Evolutionary conservation across 1,140 invertebrate species (phyloP), one percentile per base, ranked within the genome.

Genomic region (Anadara kagoshimensis): DNA sequence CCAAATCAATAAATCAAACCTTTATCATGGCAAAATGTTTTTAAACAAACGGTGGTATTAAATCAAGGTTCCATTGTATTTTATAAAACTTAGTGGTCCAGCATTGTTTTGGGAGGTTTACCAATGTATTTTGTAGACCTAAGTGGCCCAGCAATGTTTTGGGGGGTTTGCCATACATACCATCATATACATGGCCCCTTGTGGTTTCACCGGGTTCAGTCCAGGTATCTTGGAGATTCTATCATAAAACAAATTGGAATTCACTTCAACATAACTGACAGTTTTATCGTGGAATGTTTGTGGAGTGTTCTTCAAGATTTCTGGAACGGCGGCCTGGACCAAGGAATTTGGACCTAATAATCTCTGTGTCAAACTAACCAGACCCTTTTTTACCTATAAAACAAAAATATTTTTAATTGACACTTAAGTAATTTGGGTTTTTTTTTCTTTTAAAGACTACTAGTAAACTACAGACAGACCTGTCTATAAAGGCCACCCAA

Each of bases 181-280:
- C 97, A 99, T 98, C 95, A 99, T 98, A 87, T 99, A 99, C 97
- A 99, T 99, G 1, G 97, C 97, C 47, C 98, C 98, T 79, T 94
- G 92, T 16, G 98, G 97, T 93, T 97, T 97, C 44, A 97, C 93
- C 0, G 98, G 97, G 47, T 92, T 93, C n/a, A 99, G 85, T 22
- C 98, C 98, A 44, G 93, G 93, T 36, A 96, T 93, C 51, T 91
- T 88, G 14, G 90, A 91, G 22, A 99, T 85, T 54, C 91, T 90
- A 49, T 93, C 91, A 85, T 93, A 97, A 1, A 94, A 94, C 61
- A 97, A 79, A 78, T 93, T 92, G 1, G 97, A 96, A 89, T 99
- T 96, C 29, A 96, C 95, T 85, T 95, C 89, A 56, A 98, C 91
- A 75, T 93, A 92, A 58, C 91, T 86, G n/a, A 96, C 92, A 11